phyloP scores from a whole-genome alignment of 1,140 invertebrate species.

The Sesamia nonagrioides region DNA sequence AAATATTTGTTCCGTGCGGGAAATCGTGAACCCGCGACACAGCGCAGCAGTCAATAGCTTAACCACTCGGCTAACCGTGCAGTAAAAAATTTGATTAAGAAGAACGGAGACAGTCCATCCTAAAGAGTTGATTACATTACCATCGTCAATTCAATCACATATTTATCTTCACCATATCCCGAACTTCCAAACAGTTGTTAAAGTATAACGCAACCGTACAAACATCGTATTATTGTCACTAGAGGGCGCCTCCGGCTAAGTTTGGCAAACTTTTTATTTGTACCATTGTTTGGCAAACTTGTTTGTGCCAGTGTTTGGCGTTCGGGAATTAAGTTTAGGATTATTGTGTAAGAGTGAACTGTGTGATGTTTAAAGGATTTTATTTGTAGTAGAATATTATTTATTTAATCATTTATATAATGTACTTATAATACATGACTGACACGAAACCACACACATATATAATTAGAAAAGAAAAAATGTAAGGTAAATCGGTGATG shows the following conservation, averaged over 20 bases:
- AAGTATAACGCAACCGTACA: conserved; percentile 15
- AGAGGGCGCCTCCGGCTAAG: conserved; percentile 19
- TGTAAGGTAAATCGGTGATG: no score
- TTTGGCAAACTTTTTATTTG: conserved; percentile 34
- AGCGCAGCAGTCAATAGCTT: no score
- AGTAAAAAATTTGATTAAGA: no score
- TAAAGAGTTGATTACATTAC: background rate
- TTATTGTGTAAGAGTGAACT: conserved; percentile 1
- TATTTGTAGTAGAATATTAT: background rate
- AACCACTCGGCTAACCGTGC: no score
- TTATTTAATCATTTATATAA: no score
- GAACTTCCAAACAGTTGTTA: conserved; percentile 20
- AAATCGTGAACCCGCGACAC: no score
- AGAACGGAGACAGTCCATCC: background rate
- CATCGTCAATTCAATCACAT: background rate
- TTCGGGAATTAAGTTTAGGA: conserved; percentile 16
- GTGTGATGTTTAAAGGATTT: background rate
- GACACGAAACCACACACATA: no score
- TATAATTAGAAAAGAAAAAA: no score
- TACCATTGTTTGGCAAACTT: conserved; percentile 27
- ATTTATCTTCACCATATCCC: conserved; percentile 27
- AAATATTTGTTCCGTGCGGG: no score
- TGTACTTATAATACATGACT: no score
- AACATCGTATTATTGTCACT: conserved; percentile 21
- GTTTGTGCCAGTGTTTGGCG: conserved; percentile 17